Evolutionary conservation across 2,113 vertebrate genomes (phyloP), one percentile per base, ranked within the genome.

Genomic region (Neogale vison): DNA sequence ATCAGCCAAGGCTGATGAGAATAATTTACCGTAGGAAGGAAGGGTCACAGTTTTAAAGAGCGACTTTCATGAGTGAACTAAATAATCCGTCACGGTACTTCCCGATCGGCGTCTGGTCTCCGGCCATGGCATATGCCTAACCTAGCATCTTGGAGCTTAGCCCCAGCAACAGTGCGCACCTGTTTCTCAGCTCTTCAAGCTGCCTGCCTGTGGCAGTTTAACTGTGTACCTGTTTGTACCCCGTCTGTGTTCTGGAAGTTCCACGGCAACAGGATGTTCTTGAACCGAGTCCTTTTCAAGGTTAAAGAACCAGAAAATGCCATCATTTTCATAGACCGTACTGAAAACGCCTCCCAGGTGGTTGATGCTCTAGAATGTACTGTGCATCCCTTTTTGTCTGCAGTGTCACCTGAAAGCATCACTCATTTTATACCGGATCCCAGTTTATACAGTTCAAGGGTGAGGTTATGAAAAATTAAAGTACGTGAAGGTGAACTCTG

Each of bases 101-200:
- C 52, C 29, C 3, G 0, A 8, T 34, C 26, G 47, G 6, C 34
- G 0, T 34, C 23, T n/a, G 17, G 83, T 61, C 79, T 84, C n/a
- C 50, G 80, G 45, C 76, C 47, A 0, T 10, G 52, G 13, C 63
- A 0, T 13, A 0, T 17, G 18, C n/a, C 3, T 6, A 3, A 26
- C 18, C 2, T 14, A 29, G 34, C 47, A 4, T 87, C 17, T 24
- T 24, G 52, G 50, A 88, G 65, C 31, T 85, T 67, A 36, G 17
- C 84, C 52, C 4, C 15, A 20, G 42, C 18, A 45, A 79, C 20
- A 34, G 23, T 20, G 12, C 11, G 23, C 74, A 17, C 79, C 83
- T 47, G 14, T 55, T n/a, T 31, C 0, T n/a, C 13, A 57, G 74
- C 39, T 8, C 0, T 50, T 83, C 15, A 2, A 15, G 1, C 17